These are phyloP conservation scores for Drosophila austrosaltans DNA, from an alignment of 2,888 invertebrate species.

Conservation along the genomic window DNA sequence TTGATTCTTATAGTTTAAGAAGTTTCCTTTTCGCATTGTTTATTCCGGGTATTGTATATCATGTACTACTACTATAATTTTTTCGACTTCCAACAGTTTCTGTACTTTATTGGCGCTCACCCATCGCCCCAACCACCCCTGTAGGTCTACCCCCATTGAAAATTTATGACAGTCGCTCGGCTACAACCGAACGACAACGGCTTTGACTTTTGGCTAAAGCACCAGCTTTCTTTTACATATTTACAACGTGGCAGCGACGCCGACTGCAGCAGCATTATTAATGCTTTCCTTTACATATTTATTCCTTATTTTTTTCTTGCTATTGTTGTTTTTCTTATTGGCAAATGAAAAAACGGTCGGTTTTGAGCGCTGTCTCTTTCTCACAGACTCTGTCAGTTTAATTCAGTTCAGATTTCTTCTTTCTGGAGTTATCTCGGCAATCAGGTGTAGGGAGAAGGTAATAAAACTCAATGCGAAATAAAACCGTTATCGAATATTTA, in stretches of 20 bases:
- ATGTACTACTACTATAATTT: slow-evolving; percentile 26
- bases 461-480: neutral
- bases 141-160: slow-evolving; percentile 12
- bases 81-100: slow-evolving; percentile 29
- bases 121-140: slow-evolving; percentile 1
- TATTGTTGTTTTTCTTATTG: slow-evolving; percentile 43
- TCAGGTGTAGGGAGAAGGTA: neutral
- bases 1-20: slow-evolving; percentile 21
- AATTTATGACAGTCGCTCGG: slow-evolving; percentile 61
- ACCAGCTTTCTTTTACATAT: neutral
- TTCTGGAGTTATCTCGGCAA: neutral
- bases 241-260: slow-evolving; percentile 13
- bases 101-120: slow-evolving; percentile 45
- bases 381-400: slow-evolving; percentile 5
- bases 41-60: slow-evolving; percentile 32
- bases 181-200: neutral
- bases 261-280: slow-evolving; percentile 52
- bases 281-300: slow-evolving; percentile 40
- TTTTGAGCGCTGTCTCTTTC: neutral
- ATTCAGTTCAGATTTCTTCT: neutral
- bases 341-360: slow-evolving; percentile 2
- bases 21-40: slow-evolving; percentile 26
- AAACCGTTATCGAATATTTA: neutral
- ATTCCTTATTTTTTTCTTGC: slow-evolving; percentile 42
- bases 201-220: slow-evolving; percentile 38